Percentiles rank a stretch among this genome's conserved stretches.
Conservation (phyloP, 2,888 invertebrate species). For the Empis livida region DNA sequence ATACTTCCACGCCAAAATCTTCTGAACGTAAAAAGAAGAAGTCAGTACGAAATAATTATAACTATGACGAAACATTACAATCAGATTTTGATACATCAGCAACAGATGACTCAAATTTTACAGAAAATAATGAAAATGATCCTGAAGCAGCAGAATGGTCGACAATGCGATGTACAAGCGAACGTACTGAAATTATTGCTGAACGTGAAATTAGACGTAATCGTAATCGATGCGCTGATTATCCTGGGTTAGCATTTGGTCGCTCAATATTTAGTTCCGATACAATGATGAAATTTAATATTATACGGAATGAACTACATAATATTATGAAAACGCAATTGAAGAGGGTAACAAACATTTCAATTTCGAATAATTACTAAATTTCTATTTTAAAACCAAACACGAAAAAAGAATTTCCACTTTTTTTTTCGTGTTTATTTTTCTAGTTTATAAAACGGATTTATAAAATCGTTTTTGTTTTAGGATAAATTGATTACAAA, state of each 20-base stretch:
- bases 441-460: too few relatives aligned
- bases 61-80: not conserved
- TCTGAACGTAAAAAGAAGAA: conserved; percentile 1
- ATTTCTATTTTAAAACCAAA: too few relatives aligned
- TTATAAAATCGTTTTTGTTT: too few relatives aligned
- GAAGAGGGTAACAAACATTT: conserved; percentile 62
- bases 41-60: not conserved
- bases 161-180: conserved; percentile 76
- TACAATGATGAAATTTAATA: conserved; percentile 95
- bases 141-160: conserved; percentile 70
- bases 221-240: conserved; percentile 73
- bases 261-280: conserved; percentile 90
- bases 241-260: conserved; percentile 84
- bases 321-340: conserved; percentile 94
- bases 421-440: too few relatives aligned
- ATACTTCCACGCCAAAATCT: conserved; percentile 1
- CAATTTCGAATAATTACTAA: too few relatives aligned
- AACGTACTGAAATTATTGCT: conserved; percentile 76
- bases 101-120: not conserved
- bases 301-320: conserved; percentile 93
- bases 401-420: too few relatives aligned
- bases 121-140: conserved; percentile 47
- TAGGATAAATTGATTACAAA: too few relatives aligned
- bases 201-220: conserved; percentile 65
- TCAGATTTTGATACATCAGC: conserved; percentile 1